These are phyloP conservation scores for Rhodophaea formosa DNA, from an alignment of 2,888 invertebrate genomes.

Conservation along the genomic window DNA sequence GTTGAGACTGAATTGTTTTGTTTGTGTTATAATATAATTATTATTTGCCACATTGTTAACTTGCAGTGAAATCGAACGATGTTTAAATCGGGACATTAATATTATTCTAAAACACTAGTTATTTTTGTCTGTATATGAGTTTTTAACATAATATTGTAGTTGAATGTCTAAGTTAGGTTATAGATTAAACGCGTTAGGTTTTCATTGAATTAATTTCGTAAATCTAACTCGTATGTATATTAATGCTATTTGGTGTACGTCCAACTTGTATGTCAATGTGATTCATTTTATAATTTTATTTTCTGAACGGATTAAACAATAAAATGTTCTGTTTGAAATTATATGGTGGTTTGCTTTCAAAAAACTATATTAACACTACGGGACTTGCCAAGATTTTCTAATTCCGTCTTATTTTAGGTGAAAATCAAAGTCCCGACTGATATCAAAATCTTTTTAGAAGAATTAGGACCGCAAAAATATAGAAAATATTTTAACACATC, in stretches of 20 bases:
- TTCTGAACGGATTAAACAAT: conserved; percentile 80
- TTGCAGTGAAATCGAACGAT: conserved; percentile 28
- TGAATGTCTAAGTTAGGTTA: conserved; percentile 73
- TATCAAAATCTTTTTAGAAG: no score
- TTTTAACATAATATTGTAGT: conserved; percentile 68
- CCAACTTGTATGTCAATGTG: conserved; percentile 80
- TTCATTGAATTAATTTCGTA: conserved; percentile 62
- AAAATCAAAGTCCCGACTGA: no score
- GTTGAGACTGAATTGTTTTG: conserved; percentile 81
- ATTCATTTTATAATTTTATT: conserved; percentile 74
- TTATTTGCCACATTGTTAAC: conserved; percentile 72
- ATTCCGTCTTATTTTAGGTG: no score
- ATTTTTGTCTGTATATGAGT: conserved; percentile 80
- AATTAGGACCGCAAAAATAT: conserved; percentile 13
- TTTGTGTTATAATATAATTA: conserved; percentile 72
- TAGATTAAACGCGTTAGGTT: conserved; percentile 61
- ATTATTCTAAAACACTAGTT: conserved; percentile 63
- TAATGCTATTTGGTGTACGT: conserved; percentile 79
- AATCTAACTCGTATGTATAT: conserved; percentile 73
- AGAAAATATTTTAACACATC: conserved; percentile 22
- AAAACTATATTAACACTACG: conserved; percentile 3
- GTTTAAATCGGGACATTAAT: conserved; percentile 54
- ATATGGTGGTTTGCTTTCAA: conserved; percentile 53
- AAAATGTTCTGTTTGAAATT: conserved; percentile 81
- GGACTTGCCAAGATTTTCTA: no score